phyloP scores from a whole-genome alignment of 2,113 vertebrate genomes.

The Mixornis gularis region DNA sequence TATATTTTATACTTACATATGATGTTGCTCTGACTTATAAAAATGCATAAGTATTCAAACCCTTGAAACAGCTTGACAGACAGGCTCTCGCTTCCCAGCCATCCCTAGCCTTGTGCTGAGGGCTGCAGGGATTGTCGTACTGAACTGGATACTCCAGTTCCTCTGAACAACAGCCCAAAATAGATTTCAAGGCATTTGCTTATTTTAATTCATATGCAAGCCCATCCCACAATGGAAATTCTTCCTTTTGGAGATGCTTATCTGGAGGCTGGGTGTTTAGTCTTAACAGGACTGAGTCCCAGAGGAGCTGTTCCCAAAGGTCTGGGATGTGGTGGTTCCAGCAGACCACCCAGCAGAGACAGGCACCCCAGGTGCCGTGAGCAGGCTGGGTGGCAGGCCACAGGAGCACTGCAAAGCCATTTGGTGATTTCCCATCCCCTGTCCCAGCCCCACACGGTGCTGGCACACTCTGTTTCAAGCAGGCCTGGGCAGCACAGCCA shows the following conservation, averaged over 20 bases:
- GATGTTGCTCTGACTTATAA: background rate
- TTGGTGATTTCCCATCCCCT: background rate
- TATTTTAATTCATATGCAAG: slow-evolving; percentile 60
- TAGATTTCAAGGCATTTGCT: background rate
- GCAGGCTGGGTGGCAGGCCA: background rate
- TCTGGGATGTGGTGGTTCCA: slow-evolving; percentile 49
- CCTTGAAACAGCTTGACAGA: background rate
- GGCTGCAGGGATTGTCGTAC: background rate
- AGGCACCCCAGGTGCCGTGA: background rate
- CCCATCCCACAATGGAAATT: slow-evolving; percentile 64
- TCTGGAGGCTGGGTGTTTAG: slow-evolving; percentile 57
- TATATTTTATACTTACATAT: background rate
- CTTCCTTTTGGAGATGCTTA: slow-evolving; percentile 49
- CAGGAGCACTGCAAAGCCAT: background rate
- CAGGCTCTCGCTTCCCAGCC: background rate
- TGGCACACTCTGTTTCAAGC: background rate
- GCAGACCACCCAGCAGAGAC: background rate
- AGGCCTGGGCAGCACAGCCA: background rate
- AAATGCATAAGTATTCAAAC: background rate
- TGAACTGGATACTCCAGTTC: background rate
- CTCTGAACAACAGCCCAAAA: background rate
- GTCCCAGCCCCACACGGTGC: accelerated
- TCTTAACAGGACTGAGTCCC: slow-evolving; percentile 24
- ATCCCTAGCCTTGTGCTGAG: background rate
- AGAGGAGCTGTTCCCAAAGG: slow-evolving; percentile 38